phyloP scores from a whole-genome alignment of 2,113 vertebrate species.

The Corythoichthys haematopterus region DNA sequence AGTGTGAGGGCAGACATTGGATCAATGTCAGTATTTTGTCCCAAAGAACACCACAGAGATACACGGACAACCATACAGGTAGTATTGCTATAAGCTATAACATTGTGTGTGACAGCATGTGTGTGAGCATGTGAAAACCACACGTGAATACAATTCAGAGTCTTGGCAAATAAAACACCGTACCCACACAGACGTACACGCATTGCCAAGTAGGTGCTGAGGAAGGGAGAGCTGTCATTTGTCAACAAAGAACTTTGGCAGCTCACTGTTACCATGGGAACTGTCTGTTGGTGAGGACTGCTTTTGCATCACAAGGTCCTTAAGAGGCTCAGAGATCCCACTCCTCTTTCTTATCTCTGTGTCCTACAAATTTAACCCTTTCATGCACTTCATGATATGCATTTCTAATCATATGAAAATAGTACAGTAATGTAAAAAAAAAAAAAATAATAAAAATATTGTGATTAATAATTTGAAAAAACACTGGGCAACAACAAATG shows the following conservation, averaged over 20 bases:
- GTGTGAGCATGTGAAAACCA: neutral
- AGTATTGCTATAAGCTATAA: neutral
- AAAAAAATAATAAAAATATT: too few species aligned
- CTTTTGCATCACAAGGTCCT: constrained; percentile 76
- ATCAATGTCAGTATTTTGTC: neutral
- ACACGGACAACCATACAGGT: neutral
- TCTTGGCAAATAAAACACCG: constrained; percentile 62
- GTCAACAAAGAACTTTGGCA: constrained; percentile 83
- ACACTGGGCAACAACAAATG: too few species aligned
- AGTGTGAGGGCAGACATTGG: too few species aligned
- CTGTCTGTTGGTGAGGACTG: constrained; percentile 81
- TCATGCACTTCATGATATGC: too few species aligned
- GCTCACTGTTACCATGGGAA: constrained; percentile 87
- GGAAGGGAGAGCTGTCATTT: constrained; percentile 81
- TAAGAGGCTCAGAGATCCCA: constrained; percentile 58
- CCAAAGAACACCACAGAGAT: neutral
- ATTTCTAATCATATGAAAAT: too few species aligned
- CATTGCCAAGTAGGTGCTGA: constrained; percentile 62
- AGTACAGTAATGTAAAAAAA: too few species aligned
- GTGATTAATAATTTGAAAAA: too few species aligned
- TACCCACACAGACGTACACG: constrained; percentile 41
- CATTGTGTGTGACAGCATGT: constrained; percentile 14
- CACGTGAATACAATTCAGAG: constrained; percentile 44
- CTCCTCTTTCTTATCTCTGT: constrained; percentile 49
- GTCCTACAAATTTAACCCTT: constrained; percentile 37